A percentile compares a stretch with the other conserved stretches of the same genome.
These are phyloP conservation scores for Pelagia noctiluca DNA, from an alignment of 30 jellyfish, hydroid and myxozoan species.

Conservation along the genomic window DNA sequence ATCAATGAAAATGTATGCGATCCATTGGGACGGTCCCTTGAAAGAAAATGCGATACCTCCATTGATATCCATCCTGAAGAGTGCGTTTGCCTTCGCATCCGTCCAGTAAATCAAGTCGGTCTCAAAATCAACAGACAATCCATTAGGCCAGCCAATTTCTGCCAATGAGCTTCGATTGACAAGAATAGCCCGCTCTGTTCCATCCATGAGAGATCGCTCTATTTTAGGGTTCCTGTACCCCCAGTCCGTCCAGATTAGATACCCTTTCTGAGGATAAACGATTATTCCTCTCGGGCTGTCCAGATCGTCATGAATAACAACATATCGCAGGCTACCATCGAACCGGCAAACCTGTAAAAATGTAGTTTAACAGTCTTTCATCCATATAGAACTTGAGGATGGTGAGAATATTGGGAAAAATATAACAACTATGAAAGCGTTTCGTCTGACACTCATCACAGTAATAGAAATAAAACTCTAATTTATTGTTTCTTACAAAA, in stretches of 20 bases:
- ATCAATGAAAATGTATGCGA: background rate
- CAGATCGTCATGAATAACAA: constrained; percentile 64
- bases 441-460: background rate
- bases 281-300: constrained; percentile 93
- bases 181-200: constrained; percentile 65
- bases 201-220: constrained; percentile 91
- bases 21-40: background rate
- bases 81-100: constrained; percentile 82
- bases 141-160: constrained; percentile 89
- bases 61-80: constrained; percentile 78
- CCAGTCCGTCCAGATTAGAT: constrained; percentile 97
- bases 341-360: constrained; percentile 81
- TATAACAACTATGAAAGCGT: background rate
- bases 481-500: too few species aligned
- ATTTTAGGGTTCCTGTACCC: constrained; percentile 77
- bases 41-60: constrained; percentile 82
- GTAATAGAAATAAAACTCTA: too few species aligned
- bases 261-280: constrained; percentile 89
- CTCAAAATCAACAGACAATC: constrained; percentile 82
- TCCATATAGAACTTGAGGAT: too few species aligned
- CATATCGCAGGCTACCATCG: constrained; percentile 87
- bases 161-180: constrained; percentile 64
- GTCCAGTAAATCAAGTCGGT: constrained; percentile 82
- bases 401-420: background rate
- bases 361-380: background rate